These are phyloP conservation scores for Hermaeophaga mercurialis DNA, from an alignment of 2,888 invertebrate genomes.

Conservation along the genomic window DNA sequence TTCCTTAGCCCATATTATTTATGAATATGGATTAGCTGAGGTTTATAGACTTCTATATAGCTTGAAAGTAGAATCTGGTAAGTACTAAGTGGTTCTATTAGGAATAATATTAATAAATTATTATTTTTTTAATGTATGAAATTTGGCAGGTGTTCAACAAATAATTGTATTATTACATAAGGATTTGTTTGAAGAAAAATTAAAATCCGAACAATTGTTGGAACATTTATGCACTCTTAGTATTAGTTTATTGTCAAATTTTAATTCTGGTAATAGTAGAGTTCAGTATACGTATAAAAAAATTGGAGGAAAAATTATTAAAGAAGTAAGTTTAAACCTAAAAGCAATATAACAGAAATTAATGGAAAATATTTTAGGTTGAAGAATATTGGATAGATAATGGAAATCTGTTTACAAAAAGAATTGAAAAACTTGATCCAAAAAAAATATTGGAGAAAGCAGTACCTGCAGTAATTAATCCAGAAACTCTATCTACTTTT, in stretches of 20 bases:
- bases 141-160: conserved; percentile 49
- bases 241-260: conserved; percentile 54
- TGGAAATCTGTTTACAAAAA: conserved; percentile 51
- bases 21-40: conserved; percentile 44
- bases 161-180: conserved; percentile 56
- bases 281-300: conserved; percentile 59
- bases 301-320: conserved; percentile 60
- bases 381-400: conserved; percentile 51
- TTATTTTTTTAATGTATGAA: too few species aligned
- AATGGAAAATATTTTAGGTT: conserved; percentile 24
- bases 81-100: conserved; percentile 46
- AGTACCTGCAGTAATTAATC: conserved; percentile 45
- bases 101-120: not conserved
- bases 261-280: conserved; percentile 48
- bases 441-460: conserved; percentile 37
- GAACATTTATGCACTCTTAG: conserved; percentile 56
- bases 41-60: conserved; percentile 47
- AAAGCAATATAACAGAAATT: too few species aligned
- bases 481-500: conserved; percentile 65
- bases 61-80: conserved; percentile 53
- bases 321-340: conserved; percentile 54
- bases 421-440: conserved; percentile 51
- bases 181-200: conserved; percentile 58
- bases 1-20: conserved; percentile 49
- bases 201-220: conserved; percentile 58